Base-by-base conservation (phyloP, 2,797 vertebrate genomes). In the Malurus leucopterus region DNA sequence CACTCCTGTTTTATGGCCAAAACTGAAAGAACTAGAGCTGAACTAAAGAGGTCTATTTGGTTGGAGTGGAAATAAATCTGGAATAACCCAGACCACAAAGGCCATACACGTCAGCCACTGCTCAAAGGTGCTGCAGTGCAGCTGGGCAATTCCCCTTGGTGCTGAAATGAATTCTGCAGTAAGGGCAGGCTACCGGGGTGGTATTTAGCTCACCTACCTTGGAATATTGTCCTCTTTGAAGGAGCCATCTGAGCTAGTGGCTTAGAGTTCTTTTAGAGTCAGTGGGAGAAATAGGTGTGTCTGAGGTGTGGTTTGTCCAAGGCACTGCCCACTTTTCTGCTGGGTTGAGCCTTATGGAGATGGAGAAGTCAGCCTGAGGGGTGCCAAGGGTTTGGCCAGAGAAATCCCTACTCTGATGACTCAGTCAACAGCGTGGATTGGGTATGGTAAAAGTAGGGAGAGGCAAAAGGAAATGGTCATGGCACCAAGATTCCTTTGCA, bases 21-120 rank as follows among this genome's bases (percentile, higher is more conserved):
- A 93, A 78, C 18, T 2, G 9, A 30, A 89, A 69, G 54, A 94
- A 81, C 49, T 63, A 36, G 59, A 91, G 44, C 51, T 6, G 10
- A 93, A 93, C 69, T 83, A 49, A 74, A 85, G 78, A 77, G 17
- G 13, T 90, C 50, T 90, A 15, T 79, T 65, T 51, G 21, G 10
- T 29, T 82, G 53, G 38, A 81, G 38, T 78, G 82, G 49, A 78
- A 89, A 83, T 70, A 87, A 72, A 75, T 69, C 44, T 89, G 40
- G 63, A 78, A n/a, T 55, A 81, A 78, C 38, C 4, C 46, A 73
- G 77, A 57, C 23, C 30, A 47, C 43, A 61, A 58, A 75, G 49
- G 21, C 30, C 21, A n/a, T 40, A 36, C 4, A 4, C 30, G 34
- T 34, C 63, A 93, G 15, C 4, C 19, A 26, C 23, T 1, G 1